These are phyloP conservation scores for Globicephala melas DNA, from an alignment of 2,113 vertebrate species.

Conservation along the genomic window DNA sequence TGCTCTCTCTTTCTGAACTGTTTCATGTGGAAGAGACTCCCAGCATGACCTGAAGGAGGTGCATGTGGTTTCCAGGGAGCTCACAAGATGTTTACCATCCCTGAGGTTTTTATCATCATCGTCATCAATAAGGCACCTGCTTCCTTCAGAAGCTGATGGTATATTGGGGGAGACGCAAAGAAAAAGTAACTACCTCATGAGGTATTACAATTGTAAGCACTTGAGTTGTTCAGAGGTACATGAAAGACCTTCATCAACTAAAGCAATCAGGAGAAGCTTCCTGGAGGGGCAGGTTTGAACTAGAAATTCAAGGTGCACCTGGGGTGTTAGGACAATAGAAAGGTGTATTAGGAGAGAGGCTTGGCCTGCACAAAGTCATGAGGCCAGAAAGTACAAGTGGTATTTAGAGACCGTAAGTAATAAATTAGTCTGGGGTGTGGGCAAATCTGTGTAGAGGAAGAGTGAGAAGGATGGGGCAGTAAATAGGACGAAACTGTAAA, in stretches of 20 bases:
- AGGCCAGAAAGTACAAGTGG: not conserved
- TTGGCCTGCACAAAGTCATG: not conserved
- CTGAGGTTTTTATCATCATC: not conserved
- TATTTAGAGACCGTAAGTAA: not conserved
- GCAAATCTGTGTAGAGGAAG: not conserved
- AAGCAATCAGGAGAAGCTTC: not conserved
- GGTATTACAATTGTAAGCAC: not conserved
- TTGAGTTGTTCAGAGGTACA: not conserved
- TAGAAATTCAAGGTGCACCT: not conserved
- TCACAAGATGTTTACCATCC: not conserved
- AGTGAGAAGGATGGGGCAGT: not conserved
- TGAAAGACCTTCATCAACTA: not conserved
- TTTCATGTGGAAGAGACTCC: not conserved
- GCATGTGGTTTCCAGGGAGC: not conserved
- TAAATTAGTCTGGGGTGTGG: not conserved
- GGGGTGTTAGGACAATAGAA: not conserved
- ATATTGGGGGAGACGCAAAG: not conserved
- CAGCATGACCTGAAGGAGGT: not conserved
- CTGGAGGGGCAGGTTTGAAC: not conserved
- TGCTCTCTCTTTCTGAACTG: not conserved
- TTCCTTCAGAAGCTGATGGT: not conserved
- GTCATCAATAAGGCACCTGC: not conserved
- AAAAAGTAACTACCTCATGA: not conserved
- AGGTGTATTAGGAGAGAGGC: not conserved
- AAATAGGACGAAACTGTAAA: not conserved